Percentiles rank a stretch among this genome's conserved stretches.
These are phyloP conservation scores for Stegophylla sp. DNA, from an alignment of 2,888 invertebrate species.

Conservation along the genomic window DNA sequence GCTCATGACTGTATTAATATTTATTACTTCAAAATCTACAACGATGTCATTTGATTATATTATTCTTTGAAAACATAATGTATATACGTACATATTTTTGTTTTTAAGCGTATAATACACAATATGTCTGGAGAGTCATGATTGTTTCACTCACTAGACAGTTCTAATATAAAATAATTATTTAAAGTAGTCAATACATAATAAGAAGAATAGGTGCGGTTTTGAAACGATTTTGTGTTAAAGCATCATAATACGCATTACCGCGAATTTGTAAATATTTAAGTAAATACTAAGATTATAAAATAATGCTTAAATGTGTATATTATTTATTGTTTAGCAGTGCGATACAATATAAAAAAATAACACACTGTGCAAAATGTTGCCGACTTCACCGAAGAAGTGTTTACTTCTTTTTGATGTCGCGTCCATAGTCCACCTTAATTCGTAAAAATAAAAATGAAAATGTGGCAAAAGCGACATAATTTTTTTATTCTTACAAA, in stretches of 20 bases:
- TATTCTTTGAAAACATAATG: conserved; percentile 6
- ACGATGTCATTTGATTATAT: not conserved
- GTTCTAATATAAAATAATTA: conserved; percentile 11
- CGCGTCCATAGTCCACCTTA: not conserved
- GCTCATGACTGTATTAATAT: too few relatives aligned
- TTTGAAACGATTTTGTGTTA: conserved; percentile 15
- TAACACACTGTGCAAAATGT: not conserved
- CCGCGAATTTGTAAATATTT: not conserved
- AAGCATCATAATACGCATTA: not conserved
- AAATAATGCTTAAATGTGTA: not conserved
- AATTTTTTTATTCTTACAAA: not conserved
- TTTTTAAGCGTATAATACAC: conserved; percentile 48
- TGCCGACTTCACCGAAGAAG: not conserved
- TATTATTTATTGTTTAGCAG: too few relatives aligned
- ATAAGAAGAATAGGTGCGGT: conserved; percentile 23
- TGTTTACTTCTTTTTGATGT: not conserved
- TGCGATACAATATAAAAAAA: conserved; percentile 15
- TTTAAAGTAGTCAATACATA: not conserved
- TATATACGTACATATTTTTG: conserved; percentile 10
- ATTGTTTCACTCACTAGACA: conserved; percentile 12
- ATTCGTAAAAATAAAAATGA: conserved; percentile 6
- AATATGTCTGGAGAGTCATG: conserved; percentile 11
- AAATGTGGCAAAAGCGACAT: not conserved
- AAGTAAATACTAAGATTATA: not conserved
- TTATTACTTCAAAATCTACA: too few relatives aligned